Evolutionary conservation across 1,140 invertebrate species (phyloP).

Genomic region (Elymnias hypermnestra): DNA sequence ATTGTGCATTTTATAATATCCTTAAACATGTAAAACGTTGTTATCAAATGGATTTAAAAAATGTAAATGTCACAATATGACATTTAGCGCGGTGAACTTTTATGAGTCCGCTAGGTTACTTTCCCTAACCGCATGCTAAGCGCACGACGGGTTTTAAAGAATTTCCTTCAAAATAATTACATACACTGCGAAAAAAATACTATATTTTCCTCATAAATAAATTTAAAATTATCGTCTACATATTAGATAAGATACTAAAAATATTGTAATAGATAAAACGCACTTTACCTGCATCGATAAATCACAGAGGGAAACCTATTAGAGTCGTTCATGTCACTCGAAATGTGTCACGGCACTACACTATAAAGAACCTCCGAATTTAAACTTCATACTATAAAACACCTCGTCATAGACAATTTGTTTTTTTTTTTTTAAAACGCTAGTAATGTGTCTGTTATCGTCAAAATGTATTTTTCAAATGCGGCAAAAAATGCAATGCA

Average conservation of each 20-base stretch:
- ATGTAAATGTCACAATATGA: conserved; percentile 25
- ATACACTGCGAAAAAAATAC: no score
- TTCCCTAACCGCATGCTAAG: conserved; percentile 21
- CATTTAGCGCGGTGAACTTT: conserved; percentile 26
- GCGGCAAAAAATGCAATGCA: conserved; percentile 64
- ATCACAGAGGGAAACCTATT: conserved; percentile 19
- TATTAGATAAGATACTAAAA: conserved; percentile 2
- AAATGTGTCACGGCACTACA: conserved; percentile 41
- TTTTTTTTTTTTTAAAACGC: no score
- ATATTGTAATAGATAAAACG: conserved; percentile 14
- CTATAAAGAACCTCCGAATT: conserved; percentile 18
- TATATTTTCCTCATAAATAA: no score
- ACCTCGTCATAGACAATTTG: conserved; percentile 20
- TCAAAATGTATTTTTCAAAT: conserved; percentile 74
- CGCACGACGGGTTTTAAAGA: not conserved
- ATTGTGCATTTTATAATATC: no score
- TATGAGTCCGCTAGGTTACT: conserved; percentile 22
- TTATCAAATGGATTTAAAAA: conserved; percentile 5
- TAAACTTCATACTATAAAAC: conserved; percentile 26
- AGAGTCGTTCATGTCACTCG: conserved; percentile 26
- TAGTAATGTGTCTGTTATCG: conserved; percentile 60
- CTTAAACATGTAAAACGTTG: no score
- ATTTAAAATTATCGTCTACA: no score
- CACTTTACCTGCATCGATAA: conserved; percentile 57
- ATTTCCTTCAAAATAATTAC: no score